Evolutionary conservation across 1,140 invertebrate species (phyloP).

Genomic region (Lepidurus packardi): DNA sequence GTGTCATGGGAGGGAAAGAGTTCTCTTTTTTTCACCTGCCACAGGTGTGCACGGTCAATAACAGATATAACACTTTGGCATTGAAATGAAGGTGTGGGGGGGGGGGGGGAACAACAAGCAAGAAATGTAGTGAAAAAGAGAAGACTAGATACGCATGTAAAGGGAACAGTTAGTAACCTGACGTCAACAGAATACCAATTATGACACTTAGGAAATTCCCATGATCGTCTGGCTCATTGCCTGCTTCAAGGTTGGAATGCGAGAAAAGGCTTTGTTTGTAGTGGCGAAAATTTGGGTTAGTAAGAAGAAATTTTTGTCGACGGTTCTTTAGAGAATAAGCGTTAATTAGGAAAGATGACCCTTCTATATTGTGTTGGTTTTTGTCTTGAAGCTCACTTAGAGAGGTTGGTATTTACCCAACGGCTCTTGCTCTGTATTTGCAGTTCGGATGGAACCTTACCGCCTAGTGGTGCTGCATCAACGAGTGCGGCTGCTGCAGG

Average conservation of each 20-base stretch:
- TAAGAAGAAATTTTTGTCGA: neutral
- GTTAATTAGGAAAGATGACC: neutral
- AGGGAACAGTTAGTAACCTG: neutral
- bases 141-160: neutral
- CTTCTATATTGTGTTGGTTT: neutral
- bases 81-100: neutral
- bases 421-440: neutral
- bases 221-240: neutral
- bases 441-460: neutral
- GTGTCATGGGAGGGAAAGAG: neutral
- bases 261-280: neutral
- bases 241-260: neutral
- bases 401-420: neutral
- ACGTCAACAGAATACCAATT: neutral
- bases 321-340: neutral
- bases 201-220: neutral
- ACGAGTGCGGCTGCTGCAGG: constrained; percentile 20
- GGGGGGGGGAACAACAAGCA: neutral
- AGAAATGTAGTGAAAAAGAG: neutral
- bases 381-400: neutral
- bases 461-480: neutral
- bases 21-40: neutral
- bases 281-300: neutral
- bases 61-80: neutral
- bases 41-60: constrained; percentile 10